Evolutionary conservation across 2,888 invertebrate genomes (phyloP).

Genomic region (Aethes cnicana): DNA sequence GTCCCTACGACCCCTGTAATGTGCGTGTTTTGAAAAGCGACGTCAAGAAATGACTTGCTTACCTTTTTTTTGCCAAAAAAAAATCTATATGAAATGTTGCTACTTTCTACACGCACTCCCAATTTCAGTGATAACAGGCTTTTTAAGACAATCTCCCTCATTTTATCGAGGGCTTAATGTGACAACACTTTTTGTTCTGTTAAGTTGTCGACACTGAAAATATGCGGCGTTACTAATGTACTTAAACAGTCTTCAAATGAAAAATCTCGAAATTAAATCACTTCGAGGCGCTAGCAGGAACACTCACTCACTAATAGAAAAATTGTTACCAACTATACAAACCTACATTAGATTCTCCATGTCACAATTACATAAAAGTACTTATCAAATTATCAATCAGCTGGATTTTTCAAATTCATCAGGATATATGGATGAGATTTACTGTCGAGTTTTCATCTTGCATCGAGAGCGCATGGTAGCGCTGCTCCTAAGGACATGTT

Average conservation of each 20-base stretch:
- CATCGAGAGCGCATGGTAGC: constrained; percentile 25
- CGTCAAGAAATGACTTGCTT: too few species aligned
- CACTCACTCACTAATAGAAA: too few species aligned
- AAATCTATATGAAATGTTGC: constrained; percentile 12
- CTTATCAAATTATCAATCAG: too few species aligned
- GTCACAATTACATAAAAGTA: too few species aligned
- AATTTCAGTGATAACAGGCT: background rate
- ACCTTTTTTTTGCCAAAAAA: background rate
- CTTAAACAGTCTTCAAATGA: background rate
- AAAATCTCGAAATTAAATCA: background rate
- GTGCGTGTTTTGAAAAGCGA: too few species aligned
- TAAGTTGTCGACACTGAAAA: constrained; percentile 16
- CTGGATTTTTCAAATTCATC: background rate
- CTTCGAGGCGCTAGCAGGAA: too few species aligned
- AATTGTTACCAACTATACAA: background rate
- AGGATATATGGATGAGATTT: background rate
- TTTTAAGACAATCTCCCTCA: constrained; percentile 10
- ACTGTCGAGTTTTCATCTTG: background rate
- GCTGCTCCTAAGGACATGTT: constrained; percentile 37
- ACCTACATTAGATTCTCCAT: too few species aligned
- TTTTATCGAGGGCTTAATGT: background rate
- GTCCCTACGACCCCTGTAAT: too few species aligned
- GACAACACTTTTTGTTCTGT: constrained; percentile 10
- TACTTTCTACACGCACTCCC: background rate
- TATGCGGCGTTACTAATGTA: constrained; percentile 4